A percentile compares a stretch with the other conserved stretches of the same genome.
phyloP scores from a whole-genome alignment of 2,888 invertebrate genomes.

The Deilephila elpenor region DNA sequence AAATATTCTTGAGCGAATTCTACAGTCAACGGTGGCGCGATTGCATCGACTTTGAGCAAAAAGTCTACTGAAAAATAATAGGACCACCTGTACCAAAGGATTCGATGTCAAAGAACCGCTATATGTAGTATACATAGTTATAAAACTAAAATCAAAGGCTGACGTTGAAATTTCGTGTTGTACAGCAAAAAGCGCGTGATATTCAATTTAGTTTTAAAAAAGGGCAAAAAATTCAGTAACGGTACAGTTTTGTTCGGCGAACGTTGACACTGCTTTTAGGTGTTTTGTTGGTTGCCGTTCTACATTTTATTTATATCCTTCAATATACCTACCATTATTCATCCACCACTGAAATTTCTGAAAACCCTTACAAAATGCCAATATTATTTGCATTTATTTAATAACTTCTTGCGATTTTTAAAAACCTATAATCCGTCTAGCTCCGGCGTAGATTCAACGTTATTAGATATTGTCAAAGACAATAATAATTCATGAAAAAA shows the following conservation, averaged over 20 bases:
- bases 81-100: neutral
- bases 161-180: slow-evolving; percentile 37
- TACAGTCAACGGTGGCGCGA: neutral
- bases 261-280: neutral
- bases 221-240: neutral
- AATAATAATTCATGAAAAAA: too few species aligned
- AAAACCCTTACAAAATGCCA: too few species aligned
- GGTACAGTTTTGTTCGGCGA: neutral
- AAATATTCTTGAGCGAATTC: neutral
- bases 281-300: neutral
- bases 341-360: too few species aligned
- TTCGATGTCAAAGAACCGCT: neutral
- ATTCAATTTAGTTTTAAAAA: slow-evolving; percentile 27
- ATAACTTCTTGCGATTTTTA: neutral
- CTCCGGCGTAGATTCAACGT: too few species aligned
- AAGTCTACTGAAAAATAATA: neutral
- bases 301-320: too few species aligned
- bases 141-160: slow-evolving; percentile 14
- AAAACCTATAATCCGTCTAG: too few species aligned
- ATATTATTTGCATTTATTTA: neutral
- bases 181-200: slow-evolving; percentile 35
- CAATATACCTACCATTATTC: too few species aligned
- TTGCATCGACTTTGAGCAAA: neutral
- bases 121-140: neutral
- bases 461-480: too few species aligned